phyloP scores from a whole-genome alignment of 2,797 vertebrate genomes.

The Sibirionetta formosa region DNA sequence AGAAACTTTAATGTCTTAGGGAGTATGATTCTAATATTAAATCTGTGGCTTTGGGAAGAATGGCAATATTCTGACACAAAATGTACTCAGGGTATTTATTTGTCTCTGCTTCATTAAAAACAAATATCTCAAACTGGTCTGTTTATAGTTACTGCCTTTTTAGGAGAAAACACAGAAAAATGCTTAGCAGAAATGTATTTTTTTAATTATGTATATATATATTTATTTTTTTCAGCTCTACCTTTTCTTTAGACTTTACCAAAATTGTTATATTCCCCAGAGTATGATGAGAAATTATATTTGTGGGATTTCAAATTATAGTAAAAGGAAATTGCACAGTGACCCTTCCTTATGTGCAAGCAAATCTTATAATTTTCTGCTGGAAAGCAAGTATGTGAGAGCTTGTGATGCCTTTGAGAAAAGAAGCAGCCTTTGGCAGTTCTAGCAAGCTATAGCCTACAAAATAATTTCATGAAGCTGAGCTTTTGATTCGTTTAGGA shows the following conservation, averaged over 20 bases:
- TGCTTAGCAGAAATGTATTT: background rate
- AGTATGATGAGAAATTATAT: slow-evolving; percentile 54
- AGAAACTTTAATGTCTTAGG: slow-evolving; percentile 10
- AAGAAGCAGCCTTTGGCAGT: slow-evolving; percentile 46
- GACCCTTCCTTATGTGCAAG: slow-evolving; percentile 59
- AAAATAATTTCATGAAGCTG: slow-evolving; percentile 10
- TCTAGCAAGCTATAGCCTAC: background rate
- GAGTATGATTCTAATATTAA: slow-evolving; percentile 58
- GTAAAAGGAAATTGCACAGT: slow-evolving; percentile 78
- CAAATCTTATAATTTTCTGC: slow-evolving; percentile 68
- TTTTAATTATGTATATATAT: background rate
- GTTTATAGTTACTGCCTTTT: background rate
- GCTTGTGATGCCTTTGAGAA: slow-evolving; percentile 49
- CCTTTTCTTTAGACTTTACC: background rate
- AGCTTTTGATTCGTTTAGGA: slow-evolving; percentile 6
- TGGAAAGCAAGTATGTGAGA: slow-evolving; percentile 36
- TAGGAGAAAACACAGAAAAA: slow-evolving; percentile 22
- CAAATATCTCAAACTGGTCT: background rate
- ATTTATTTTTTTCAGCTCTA: background rate
- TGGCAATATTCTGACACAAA: background rate
- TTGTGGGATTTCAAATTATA: slow-evolving; percentile 72
- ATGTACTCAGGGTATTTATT: slow-evolving; percentile 52
- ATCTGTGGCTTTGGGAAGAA: slow-evolving; percentile 47
- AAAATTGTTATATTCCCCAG: slow-evolving; percentile 22
- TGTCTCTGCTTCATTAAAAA: slow-evolving; percentile 56